Percentiles rank a stretch among this genome's conserved stretches.
Conservation (phyloP, 2,113 vertebrate genomes). For the Heteronetta atricapilla region DNA sequence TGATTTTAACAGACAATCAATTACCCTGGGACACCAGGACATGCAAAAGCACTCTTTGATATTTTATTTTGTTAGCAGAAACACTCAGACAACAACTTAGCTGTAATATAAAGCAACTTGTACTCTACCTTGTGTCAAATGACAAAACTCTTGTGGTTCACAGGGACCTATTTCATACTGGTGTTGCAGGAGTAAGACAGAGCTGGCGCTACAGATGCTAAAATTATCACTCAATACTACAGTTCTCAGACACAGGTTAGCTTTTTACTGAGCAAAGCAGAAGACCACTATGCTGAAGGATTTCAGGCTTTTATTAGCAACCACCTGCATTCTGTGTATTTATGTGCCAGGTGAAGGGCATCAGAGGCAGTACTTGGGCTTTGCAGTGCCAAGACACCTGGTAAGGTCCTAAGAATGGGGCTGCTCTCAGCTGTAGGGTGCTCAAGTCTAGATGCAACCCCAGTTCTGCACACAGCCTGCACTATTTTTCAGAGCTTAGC, state of each 20-base stretch:
- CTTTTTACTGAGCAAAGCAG: not conserved
- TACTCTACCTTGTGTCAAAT: not conserved
- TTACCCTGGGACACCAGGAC: not conserved
- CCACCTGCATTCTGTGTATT: accelerated
- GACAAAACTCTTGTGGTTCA: not conserved
- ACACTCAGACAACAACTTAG: not conserved
- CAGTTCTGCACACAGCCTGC: accelerated
- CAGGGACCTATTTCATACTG: not conserved
- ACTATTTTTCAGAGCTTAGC: not conserved
- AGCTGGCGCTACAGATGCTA: not conserved
- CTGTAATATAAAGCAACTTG: not conserved
- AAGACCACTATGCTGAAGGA: not conserved
- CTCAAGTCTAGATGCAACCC: not conserved
- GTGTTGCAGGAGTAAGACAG: not conserved
- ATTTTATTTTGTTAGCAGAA: not conserved
- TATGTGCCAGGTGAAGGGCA: not conserved
- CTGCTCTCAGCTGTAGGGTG: not conserved
- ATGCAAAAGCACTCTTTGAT: not conserved
- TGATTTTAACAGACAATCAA: not conserved
- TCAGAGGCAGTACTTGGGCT: not conserved
- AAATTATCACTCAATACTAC: not conserved
- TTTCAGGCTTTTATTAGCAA: not conserved
- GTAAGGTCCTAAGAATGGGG: accelerated
- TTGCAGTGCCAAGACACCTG: not conserved
- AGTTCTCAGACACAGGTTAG: accelerated